These are phyloP conservation scores for Apostichopus parvimensis DNA, from an alignment of 35 echinoderm and acorn worm genomes.

Conservation along the genomic window DNA sequence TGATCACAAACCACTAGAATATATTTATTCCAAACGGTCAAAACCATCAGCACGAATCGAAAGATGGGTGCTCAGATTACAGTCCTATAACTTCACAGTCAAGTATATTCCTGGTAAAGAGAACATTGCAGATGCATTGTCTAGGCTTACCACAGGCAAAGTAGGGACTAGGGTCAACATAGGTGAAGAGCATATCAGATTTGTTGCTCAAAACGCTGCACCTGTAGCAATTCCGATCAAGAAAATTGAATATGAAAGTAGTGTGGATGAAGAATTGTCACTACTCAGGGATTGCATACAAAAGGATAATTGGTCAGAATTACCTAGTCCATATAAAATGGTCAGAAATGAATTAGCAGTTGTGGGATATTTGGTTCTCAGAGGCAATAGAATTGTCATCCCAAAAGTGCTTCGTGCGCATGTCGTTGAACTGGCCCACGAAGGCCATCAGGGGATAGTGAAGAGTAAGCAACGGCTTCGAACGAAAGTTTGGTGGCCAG, in stretches of 20 bases:
- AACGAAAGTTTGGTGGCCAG: constrained; percentile 34
- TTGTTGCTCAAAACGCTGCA: neutral
- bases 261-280: neutral
- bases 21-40: constrained; percentile 15
- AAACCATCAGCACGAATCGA: neutral
- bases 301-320: neutral
- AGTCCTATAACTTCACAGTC: neutral
- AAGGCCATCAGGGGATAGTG: neutral
- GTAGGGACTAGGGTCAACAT: neutral
- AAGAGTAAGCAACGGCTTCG: constrained; percentile 17
- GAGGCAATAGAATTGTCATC: neutral
- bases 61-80: neutral
- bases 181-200: neutral
- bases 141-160: constrained; percentile 9
- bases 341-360: constrained; percentile 42
- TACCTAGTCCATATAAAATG: neutral
- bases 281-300: neutral
- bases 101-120: neutral
- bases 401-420: neutral
- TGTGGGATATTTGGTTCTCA: constrained; percentile 1
- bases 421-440: neutral
- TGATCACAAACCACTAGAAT: constrained; percentile 46
- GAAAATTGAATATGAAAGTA: neutral
- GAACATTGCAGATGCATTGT: constrained; percentile 54
- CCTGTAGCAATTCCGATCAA: neutral